Evolutionary conservation across 2,113 vertebrate species (phyloP), one percentile per base, ranked within the genome.

Genomic region (Neolamprologus fasciatus): DNA sequence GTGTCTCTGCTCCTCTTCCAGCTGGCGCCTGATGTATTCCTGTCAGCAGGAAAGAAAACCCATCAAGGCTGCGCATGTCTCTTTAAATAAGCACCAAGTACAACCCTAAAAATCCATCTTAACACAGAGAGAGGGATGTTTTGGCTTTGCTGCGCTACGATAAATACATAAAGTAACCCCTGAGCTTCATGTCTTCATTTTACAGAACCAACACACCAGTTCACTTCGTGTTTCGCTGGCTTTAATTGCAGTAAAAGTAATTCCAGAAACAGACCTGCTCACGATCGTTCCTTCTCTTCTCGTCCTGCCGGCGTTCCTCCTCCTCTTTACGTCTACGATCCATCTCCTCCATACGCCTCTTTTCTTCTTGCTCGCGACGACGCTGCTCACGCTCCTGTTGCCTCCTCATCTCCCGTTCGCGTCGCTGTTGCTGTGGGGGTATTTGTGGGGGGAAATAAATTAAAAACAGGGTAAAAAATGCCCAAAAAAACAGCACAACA

Each of bases 1-100:
- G 96, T 99, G 98, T 86, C 98, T 96, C 97, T 99, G 99, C 96
- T 99, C 98, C 96, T 99, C 99, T 95, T 99, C 98, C 94, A 99
- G 97, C 97, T 99, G 98, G 88, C 98, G 97, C 82, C 99, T 97
- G 96, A 99, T 99, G 96, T 98, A 99, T 95, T 99, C 98, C 99
- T 99, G 97, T 90, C 93, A 86, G 55, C 57, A 80, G 16, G 54
- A 71, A 7, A 83, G 28, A 16, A 37, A 28, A 28, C 14, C 17
- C 21, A 82, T 42, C 16, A 63, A 13, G 7, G 40, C 12, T 8
- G 8, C 3, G 3, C 37, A 54, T 9, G 6, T 23, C 7, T 35
- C 35, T 42, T 40, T 71, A 21, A 71, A 16, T 42, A 76, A 76
- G 68, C 68, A 76, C 13, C 6, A 76, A 76, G 68, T 2, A 5